phyloP scores from a whole-genome alignment of 2,888 invertebrate species.

The Hydriomena furcata region DNA sequence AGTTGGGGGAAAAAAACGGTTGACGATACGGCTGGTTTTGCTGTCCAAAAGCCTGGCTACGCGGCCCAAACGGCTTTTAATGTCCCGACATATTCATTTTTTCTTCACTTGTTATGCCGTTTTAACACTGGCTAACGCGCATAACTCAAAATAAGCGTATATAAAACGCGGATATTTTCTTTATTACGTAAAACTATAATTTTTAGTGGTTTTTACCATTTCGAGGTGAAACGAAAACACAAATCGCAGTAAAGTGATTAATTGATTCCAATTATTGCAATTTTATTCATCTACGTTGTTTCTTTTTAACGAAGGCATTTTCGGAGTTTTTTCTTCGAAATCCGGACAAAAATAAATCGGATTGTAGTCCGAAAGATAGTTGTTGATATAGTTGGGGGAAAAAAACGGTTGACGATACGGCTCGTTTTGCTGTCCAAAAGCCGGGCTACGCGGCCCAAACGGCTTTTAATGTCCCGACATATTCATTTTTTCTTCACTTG shows the following conservation, averaged over 20 bases:
- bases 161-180: slow-evolving; percentile 4
- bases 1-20: neutral
- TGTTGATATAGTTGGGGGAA: too few relatives aligned
- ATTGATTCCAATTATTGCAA: slow-evolving; percentile 22
- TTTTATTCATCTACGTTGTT: too few relatives aligned
- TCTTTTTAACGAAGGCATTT: too few relatives aligned
- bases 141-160: slow-evolving; percentile 15
- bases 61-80: too few relatives aligned
- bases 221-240: slow-evolving; percentile 31
- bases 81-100: slow-evolving; percentile 22
- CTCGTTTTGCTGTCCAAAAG: neutral
- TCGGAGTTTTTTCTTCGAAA: too few relatives aligned
- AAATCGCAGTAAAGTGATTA: slow-evolving; percentile 21
- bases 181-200: slow-evolving; percentile 20
- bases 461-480: slow-evolving; percentile 19
- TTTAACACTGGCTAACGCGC: slow-evolving; percentile 10
- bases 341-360: too few relatives aligned
- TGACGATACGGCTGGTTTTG: neutral
- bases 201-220: slow-evolving; percentile 31
- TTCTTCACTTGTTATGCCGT: neutral
- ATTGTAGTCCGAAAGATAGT: neutral
- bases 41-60: neutral
- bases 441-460: too few relatives aligned
- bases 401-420: neutral
- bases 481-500: slow-evolving; percentile 14